A percentile compares a stretch with the other conserved stretches of the same genome.
These are phyloP conservation scores for Perizoma affinitatum DNA, from an alignment of 2,888 invertebrate species.

Conservation along the genomic window DNA sequence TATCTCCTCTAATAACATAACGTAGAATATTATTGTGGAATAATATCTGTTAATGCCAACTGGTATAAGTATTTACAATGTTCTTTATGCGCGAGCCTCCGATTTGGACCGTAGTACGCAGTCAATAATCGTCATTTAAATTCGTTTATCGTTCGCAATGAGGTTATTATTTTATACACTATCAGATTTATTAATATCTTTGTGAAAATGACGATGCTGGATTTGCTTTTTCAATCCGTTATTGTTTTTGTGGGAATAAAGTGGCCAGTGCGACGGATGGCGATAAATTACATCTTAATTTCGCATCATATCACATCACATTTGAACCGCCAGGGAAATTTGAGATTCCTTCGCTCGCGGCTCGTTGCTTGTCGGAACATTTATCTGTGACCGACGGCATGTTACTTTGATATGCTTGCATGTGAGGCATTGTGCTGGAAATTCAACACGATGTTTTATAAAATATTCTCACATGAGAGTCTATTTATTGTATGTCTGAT, in stretches of 20 bases:
- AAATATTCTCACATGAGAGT: slow-evolving; percentile 26
- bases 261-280: slow-evolving; percentile 46
- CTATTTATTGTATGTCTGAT: slow-evolving; percentile 35
- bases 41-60: slow-evolving; percentile 15
- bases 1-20: slow-evolving; percentile 8
- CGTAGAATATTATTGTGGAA: slow-evolving; percentile 16
- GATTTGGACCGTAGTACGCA: slow-evolving; percentile 39
- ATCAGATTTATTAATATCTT: slow-evolving; percentile 51
- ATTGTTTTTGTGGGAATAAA: slow-evolving; percentile 48
- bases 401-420: slow-evolving; percentile 39
- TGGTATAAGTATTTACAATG: slow-evolving; percentile 30
- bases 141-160: slow-evolving; percentile 49
- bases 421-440: slow-evolving; percentile 34
- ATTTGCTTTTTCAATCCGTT: slow-evolving; percentile 40
- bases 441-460: slow-evolving; percentile 30
- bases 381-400: slow-evolving; percentile 44
- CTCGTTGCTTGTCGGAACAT: slow-evolving; percentile 48
- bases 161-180: slow-evolving; percentile 43
- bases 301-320: slow-evolving; percentile 50
- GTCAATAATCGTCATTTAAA: slow-evolving; percentile 52
- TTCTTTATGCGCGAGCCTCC: slow-evolving; percentile 26
- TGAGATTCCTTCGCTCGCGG: slow-evolving; percentile 51
- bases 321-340: slow-evolving; percentile 55
- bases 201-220: slow-evolving; percentile 39
- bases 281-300: slow-evolving; percentile 50